phyloP scores from a whole-genome alignment of 2,113 vertebrate genomes.

The Brevimyrus niger region DNA sequence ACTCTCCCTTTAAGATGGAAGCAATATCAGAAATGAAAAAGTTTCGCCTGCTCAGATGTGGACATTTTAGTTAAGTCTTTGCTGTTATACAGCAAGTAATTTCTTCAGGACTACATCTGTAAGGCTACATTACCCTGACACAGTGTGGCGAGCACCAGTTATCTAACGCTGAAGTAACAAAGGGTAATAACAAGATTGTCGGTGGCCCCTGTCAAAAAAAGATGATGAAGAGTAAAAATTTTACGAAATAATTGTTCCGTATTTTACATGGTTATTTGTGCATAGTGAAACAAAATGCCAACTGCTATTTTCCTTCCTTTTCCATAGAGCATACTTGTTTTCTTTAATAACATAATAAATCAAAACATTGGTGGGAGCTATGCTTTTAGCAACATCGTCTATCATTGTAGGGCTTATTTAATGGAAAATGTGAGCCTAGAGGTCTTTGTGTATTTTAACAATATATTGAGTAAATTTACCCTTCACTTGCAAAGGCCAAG shows the following conservation, averaged over 20 bases:
- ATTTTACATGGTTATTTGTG: not conserved
- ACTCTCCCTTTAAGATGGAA: not conserved
- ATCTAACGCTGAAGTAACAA: not conserved
- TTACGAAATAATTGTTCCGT: not conserved
- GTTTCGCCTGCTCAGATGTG: not conserved
- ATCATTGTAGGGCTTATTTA: slow-evolving; percentile 21
- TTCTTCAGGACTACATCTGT: not conserved
- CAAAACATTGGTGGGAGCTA: slow-evolving; percentile 16
- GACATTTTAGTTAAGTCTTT: not conserved
- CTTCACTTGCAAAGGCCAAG: not conserved
- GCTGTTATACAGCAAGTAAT: not conserved
- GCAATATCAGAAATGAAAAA: not conserved
- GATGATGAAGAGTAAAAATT: not conserved
- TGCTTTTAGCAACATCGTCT: slow-evolving; percentile 24
- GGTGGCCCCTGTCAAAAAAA: not conserved
- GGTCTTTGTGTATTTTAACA: slow-evolving; percentile 12
- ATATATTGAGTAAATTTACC: not conserved
- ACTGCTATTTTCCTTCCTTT: not conserved
- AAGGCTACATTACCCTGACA: not conserved
- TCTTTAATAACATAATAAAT: slow-evolving; percentile 34
- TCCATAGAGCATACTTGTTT: slow-evolving; percentile 7
- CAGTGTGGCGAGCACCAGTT: not conserved
- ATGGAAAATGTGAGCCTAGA: not conserved
- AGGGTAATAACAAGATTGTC: not conserved
- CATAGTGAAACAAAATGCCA: not conserved